Evolutionary conservation across 2,797 vertebrate genomes (phyloP), one percentile per base, ranked within the genome.

Genomic region (Protosalanx chinensis): DNA sequence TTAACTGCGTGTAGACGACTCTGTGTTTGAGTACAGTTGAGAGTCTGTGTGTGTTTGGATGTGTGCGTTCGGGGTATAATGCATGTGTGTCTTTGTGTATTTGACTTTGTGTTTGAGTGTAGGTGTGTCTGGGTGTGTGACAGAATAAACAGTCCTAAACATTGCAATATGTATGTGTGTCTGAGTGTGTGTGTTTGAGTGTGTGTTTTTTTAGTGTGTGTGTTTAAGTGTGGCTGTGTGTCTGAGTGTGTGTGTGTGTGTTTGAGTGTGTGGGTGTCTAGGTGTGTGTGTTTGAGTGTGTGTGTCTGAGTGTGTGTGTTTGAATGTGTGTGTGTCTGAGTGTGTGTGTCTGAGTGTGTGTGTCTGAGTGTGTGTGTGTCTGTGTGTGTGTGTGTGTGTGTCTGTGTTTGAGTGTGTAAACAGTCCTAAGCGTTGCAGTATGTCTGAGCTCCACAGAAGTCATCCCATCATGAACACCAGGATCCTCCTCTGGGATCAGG

Each of bases 351-450:
- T 35, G 33, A 35, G 6, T 35, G 33, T 35, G 33, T 35, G 33
- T 35, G 33, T 35, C 6, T 35, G 33, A 35, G 6, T 35, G 33
- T 35, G 33, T 35, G 37, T 66, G 64, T 51, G 23, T 27, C 23
- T 27, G 23, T 1, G 23, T 27, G 46, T 51, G 61, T 64, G 61
- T 64, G 62, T 63, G 13, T 61, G 23, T 61, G 57, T 61, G 57
- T 88, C 82, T 88, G 82, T 85, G 86, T 76, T 68, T 88, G 84
- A 87, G 84, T 85, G 82, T 87, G 84, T 35, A 35, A 35, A 35
- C 33, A 35, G 33, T 35, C 33, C 33, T 35, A 35, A 35, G 6
- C 33, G 6, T 6, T 35, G 33, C 33, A 35, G 33, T 35, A 35
- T 35, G 33, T 35, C 3, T 35, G 33, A 35, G 33, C 3, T 35